Base-by-base conservation (phyloP, 2,888 invertebrate species). In the Phrixothrix hirtus region DNA sequence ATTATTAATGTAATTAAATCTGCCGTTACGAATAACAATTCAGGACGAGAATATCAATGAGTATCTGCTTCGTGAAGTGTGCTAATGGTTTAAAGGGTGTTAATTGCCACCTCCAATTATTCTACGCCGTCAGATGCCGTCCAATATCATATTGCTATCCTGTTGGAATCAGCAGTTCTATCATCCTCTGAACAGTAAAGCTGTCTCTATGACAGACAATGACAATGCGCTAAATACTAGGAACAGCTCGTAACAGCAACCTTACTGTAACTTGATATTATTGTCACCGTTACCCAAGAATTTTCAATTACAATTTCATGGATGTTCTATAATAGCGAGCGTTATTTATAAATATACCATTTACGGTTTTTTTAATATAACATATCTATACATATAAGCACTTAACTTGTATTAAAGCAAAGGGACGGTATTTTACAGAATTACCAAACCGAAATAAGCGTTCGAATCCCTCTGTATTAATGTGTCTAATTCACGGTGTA, bases 71-170 rank as follows among this genome's bases (percentile, higher is more conserved):
- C 48, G 44, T 54, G 54, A 54, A 49, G 43, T 54, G 44, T 44
- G 51, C 55, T 52, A 44, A 57, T 59, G 55, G 58, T 50, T 57
- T 55, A 58, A 57, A 60, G 53, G 57, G 57, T 57, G 58, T 58
- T 60, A 60, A 60, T 60, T 58, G 57, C 56, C 54, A 53, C 55
- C 55, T 53, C 55, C 57, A 60, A 60, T 58, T 58, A 58, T 53
- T 58, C 53, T 53, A 44, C 43, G 35, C 44, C 38, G 49, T 54
- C 54, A 54, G 49, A 54, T 45, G 44, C 49, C 44, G 48, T 54
- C 54, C 44, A 32, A 49, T 31, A 35, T 48, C 29, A 15, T 42
- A 30, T 47, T 31, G 35, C 36, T 34, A 44, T 49, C 43, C 48
- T 39, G 34, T 26, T 38, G 29, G 37, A 38, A 49, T 54, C 54